Evolutionary conservation across 2,113 vertebrate species (phyloP).

Genomic region (Sphaerodactylus townsendi): DNA sequence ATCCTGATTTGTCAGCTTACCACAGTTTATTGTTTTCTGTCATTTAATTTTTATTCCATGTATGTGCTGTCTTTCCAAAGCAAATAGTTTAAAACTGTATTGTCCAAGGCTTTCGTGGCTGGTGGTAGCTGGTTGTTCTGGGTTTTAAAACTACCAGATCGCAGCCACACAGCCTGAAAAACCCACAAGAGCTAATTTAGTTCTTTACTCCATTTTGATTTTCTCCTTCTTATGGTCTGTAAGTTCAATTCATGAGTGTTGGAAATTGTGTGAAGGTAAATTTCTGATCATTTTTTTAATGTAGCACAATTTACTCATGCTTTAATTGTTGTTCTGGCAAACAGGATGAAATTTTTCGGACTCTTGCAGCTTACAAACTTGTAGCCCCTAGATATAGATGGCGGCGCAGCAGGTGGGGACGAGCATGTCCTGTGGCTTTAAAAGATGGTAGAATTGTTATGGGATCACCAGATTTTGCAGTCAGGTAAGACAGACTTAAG

Average conservation of each 20-base stretch:
- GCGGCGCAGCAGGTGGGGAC: slow-evolving; percentile 88
- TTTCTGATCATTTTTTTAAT: slow-evolving; percentile 2
- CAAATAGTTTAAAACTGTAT: background rate
- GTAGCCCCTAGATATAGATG: slow-evolving; percentile 84
- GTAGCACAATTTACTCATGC: background rate
- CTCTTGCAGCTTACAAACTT: slow-evolving; percentile 70
- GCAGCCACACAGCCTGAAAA: no score
- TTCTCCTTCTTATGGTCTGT: background rate
- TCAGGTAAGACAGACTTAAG: slow-evolving; percentile 78
- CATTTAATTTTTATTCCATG: background rate
- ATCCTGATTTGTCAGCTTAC: background rate
- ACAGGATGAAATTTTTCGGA: slow-evolving; percentile 83
- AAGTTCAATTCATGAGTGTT: background rate
- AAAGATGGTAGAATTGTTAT: slow-evolving; percentile 80
- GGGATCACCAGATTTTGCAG: slow-evolving; percentile 80
- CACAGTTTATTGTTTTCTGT: background rate
- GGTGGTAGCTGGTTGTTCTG: no score
- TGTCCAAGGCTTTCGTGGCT: no score
- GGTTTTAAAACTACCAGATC: no score
- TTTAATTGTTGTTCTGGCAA: slow-evolving; percentile 35
- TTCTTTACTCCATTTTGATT: background rate
- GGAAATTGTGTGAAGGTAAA: background rate
- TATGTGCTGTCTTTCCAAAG: background rate
- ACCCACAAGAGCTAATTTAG: no score
- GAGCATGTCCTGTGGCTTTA: slow-evolving; percentile 86